Percentiles rank a stretch among this genome's conserved stretches.
Evolutionary conservation across 2,113 vertebrate genomes (phyloP).

Genomic region (Pampusana beccarii): DNA sequence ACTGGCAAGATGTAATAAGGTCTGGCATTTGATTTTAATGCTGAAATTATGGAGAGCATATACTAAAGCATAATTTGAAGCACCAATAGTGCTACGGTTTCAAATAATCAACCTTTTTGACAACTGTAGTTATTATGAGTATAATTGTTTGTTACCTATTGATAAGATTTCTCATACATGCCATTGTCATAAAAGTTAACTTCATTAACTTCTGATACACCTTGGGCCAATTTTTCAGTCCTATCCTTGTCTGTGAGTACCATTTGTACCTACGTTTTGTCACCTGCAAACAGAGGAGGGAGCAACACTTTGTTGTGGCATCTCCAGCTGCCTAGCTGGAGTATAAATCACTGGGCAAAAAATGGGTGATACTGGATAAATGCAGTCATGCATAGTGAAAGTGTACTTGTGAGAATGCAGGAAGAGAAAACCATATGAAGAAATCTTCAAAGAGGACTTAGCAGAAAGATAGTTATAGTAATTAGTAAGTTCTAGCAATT

Average conservation of each 20-base stretch:
- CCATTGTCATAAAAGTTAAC: background rate
- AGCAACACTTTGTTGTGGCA: background rate
- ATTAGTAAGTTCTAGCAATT: background rate
- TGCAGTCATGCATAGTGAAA: background rate
- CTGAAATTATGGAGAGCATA: background rate
- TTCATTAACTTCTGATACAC: background rate
- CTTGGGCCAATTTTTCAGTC: background rate
- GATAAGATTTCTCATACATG: background rate
- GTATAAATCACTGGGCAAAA: background rate
- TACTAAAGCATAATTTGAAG: background rate
- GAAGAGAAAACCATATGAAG: background rate
- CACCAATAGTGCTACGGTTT: background rate
- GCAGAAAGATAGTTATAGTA: background rate
- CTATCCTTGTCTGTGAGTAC: background rate
- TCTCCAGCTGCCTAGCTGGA: background rate
- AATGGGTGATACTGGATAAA: background rate
- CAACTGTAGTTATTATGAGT: background rate
- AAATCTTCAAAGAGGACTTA: background rate
- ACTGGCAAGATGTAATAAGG: background rate
- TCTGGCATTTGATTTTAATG: background rate
- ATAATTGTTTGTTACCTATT: background rate
- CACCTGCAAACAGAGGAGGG: background rate
- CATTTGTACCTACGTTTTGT: background rate
- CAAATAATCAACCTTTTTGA: background rate
- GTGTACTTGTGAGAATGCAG: background rate